Evolutionary conservation across 1,140 invertebrate species (phyloP), one percentile per base, ranked within the genome.

Genomic region (Mesaphorura yosii): DNA sequence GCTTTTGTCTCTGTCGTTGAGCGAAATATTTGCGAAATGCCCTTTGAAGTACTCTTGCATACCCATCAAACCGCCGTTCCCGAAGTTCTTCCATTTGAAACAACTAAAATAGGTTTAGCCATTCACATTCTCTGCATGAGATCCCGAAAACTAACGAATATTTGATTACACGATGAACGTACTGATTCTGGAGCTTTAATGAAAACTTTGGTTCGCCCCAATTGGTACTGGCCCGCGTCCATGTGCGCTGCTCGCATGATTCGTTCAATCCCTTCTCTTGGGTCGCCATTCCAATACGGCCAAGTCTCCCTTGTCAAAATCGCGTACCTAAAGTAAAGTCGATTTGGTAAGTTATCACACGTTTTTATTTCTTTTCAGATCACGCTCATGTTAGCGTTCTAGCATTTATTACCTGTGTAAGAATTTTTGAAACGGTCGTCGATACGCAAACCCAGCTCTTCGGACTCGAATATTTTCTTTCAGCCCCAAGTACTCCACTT

Each of bases 181-280:
- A 84, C 81, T 40, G 77, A 83, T 72, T 83, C 82, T 14, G 82
- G 81, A 48, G 81, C 82, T 67, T 85, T 85, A 42, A 86, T 76
- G 62, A 86, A 86, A 14, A 86, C 73, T 70, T 86, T 86, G 0
- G 78, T 76, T 53, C 72, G 74, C 12, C 83, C 83, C 12, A 85
- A 68, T 63, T 86, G 82, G 63, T 76, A 86, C 62, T 86, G 80
- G n/a, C 74, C 72, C 6, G 52, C 60, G 37, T 82, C 78, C 65
- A 86, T 79, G 57, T 78, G 75, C 3, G 78, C 73, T 29, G 69
- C 72, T 0, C 66, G 66, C 67, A 84, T 72, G 53, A 85, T 79
- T 61, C 76, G 71, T 37, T 76, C 65, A 20, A 81, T 73, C 7
- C 80, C 81, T 55, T 76, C 67, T 52, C 66, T 72, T 4, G 73